Percentiles rank a stretch among this genome's conserved stretches.
Conservation (phyloP, 1,140 invertebrate species). For the Ptiloglossa arizonensis region DNA sequence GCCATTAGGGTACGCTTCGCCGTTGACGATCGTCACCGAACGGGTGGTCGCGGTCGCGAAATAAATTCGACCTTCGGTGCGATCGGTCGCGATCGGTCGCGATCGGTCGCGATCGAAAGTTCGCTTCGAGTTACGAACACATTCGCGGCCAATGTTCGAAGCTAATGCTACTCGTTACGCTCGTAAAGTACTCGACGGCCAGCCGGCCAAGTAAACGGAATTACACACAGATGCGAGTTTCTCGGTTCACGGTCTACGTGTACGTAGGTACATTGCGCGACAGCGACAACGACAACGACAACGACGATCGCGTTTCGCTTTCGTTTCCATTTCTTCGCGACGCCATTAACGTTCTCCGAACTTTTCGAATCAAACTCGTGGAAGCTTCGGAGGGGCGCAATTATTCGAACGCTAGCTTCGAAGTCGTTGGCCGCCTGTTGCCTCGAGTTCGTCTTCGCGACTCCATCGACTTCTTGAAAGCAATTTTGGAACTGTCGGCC, state of each 20-base stretch:
- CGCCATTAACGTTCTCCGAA: constrained; percentile 8
- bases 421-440: constrained; percentile 14
- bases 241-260: too few species aligned
- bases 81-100: too few species aligned
- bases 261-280: not conserved
- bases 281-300: not conserved
- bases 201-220: not conserved
- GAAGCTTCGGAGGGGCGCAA: not conserved
- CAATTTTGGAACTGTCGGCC: not conserved
- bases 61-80: too few species aligned
- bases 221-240: constrained; percentile 3
- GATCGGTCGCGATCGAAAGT: too few species aligned
- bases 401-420: constrained; percentile 14
- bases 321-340: not conserved
- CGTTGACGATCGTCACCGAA: too few species aligned
- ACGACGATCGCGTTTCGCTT: not conserved
- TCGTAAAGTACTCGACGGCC: constrained; percentile 19
- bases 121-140: too few species aligned
- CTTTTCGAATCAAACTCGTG: constrained; percentile 8
- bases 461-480: not conserved
- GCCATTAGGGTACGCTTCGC: constrained; percentile 8
- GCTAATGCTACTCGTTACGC: constrained; percentile 40
- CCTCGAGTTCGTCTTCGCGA: not conserved
- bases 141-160: too few species aligned
- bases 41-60: too few species aligned